Evolutionary conservation across 64 coral and sea anemone species (phyloP).

Genomic region (Trachythela sp.): DNA sequence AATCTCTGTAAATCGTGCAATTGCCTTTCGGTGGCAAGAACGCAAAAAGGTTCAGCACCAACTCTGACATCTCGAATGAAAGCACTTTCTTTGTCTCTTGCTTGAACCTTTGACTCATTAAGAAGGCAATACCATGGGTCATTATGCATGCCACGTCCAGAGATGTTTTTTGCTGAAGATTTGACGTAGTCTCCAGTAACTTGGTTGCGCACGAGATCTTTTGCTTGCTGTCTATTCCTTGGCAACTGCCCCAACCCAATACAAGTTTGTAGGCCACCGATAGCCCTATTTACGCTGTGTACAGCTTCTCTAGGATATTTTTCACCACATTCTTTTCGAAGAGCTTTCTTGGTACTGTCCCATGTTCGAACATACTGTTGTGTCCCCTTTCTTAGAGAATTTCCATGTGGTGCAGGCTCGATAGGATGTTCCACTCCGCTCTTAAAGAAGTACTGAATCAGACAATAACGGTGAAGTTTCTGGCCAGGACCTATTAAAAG

Average conservation of each 20-base stretch:
- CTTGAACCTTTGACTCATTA: conserved; percentile 16
- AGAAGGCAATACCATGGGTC: conserved; percentile 52
- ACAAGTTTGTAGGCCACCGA: conserved; percentile 49
- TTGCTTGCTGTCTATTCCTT: conserved; percentile 42
- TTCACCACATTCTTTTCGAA: conserved; percentile 11
- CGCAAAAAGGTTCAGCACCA: not conserved
- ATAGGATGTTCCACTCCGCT: conserved; percentile 47
- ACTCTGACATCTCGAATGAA: not conserved
- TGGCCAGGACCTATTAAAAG: conserved; percentile 39
- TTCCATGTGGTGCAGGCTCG: conserved; percentile 35
- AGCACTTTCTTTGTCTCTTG: not conserved
- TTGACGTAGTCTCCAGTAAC: not conserved
- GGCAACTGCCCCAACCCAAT: conserved; percentile 48
- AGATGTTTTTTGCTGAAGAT: conserved; percentile 36
- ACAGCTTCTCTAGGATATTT: conserved; percentile 49
- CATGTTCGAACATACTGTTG: conserved; percentile 41
- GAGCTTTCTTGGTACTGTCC: conserved; percentile 41
- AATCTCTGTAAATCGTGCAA: not conserved
- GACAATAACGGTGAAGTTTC: conserved; percentile 43
- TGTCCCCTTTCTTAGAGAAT: conserved; percentile 41
- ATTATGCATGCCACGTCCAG: conserved; percentile 1
- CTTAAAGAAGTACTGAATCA: conserved; percentile 54
- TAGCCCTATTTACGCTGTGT: conserved; percentile 21
- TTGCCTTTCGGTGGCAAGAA: not conserved
- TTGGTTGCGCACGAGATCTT: conserved; percentile 34